Percentiles rank a stretch among this genome's conserved stretches.
These are phyloP conservation scores for Diaprepes abbreviatus DNA, from an alignment of 2,888 invertebrate species.

Conservation along the genomic window DNA sequence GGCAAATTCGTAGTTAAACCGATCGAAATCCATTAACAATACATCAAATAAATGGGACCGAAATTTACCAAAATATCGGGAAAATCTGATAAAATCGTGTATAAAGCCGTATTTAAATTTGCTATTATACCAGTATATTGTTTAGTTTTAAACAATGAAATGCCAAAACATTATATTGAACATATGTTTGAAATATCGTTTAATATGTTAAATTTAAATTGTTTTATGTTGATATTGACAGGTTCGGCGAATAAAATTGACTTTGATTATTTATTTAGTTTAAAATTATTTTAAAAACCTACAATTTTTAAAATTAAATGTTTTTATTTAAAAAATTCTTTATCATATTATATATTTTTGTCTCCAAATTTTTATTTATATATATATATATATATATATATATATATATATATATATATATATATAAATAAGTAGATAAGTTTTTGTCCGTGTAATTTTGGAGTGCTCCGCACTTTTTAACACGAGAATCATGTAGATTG, in stretches of 20 bases:
- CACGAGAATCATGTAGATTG: no score
- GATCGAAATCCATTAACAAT: conserved; percentile 45
- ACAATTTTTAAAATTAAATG: no score
- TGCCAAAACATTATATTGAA: conserved; percentile 34
- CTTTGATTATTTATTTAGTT: not conserved
- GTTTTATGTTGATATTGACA: conserved; percentile 17
- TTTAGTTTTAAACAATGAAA: conserved; percentile 44
- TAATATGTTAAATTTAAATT: conserved; percentile 20
- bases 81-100: conserved; percentile 35
- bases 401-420: no score
- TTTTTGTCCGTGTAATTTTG: no score
- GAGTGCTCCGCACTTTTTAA: no score
- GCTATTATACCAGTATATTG: conserved; percentile 33
- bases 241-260: not conserved
- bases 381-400: no score
- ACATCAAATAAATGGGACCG: conserved; percentile 47
- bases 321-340: no score
- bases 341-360: no score
- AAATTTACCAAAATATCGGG: conserved; percentile 45
- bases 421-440: no score
- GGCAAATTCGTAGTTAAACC: conserved; percentile 45
- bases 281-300: not conserved
- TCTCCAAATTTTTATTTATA: no score
- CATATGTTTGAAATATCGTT: conserved; percentile 36
- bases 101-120: conserved; percentile 35